Evolutionary conservation across 92 coral and sea anemone genomes (phyloP), one percentile per base, ranked within the genome.

Genomic region (Umimayanthus chanpuru): DNA sequence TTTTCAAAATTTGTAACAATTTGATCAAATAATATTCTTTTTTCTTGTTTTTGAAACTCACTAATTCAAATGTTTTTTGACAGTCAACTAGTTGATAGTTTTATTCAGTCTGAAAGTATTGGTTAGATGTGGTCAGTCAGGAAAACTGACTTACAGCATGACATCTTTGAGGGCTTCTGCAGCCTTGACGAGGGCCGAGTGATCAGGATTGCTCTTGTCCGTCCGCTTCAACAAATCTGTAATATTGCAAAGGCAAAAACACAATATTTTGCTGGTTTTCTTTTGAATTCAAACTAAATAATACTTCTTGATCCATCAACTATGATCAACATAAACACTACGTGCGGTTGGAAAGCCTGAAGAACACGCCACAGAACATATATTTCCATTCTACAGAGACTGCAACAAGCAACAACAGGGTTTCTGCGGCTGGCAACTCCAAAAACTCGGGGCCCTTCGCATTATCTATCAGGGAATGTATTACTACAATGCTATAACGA

Each of bases 151-250:
- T 94, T 76, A 97, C 99, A 96, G 85, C 99, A 95, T 95, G 73
- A 97, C 98, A 41, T 92, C 92, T 88, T 97, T 97, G 44, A 97
- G 96, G 7, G 97, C 92, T 40, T 95, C 98, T n/a, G 90, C 92
- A 26, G 99, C 99, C 81, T 94, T 90, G 82, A 89, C 94, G 20
- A 97, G 94, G 25, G 99, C 93, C 1, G 91, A 58, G 77, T 95
- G 92, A 77, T 97, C 99, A 38, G 99, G 97, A 49, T 94, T 95
- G 64, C 79, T 92, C 91, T 94, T 95, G 92, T 91, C 96, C 61
- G 99, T 97, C 43, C 92, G 96, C 91, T 97, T 97, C 49, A 97
- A 84, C 77, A 97, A 90, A 93, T 97, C 99, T 97, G 85, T n/a
- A 29, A 70, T 28, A 7, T 28, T 79, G 2, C 36, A 77, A 38